Evolutionary conservation across 2,113 vertebrate species (phyloP).

Genomic region (Xenopus borealis): DNA sequence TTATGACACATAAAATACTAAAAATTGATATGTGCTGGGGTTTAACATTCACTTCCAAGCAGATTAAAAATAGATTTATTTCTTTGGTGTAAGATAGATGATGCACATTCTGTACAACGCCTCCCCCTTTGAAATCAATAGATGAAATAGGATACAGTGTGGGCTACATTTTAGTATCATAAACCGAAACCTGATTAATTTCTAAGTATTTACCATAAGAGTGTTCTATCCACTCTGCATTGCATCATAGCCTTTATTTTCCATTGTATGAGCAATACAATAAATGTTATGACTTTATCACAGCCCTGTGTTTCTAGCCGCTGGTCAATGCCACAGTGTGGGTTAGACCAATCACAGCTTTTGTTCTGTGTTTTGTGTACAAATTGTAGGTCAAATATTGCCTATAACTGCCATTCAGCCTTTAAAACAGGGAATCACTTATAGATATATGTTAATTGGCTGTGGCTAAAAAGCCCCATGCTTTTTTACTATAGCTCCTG

Average conservation of each 20-base stretch:
- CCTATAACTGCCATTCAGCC: no score
- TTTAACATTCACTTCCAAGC: conserved; percentile 39
- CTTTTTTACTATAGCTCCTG: no score
- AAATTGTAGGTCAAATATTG: no score
- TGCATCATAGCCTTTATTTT: not conserved
- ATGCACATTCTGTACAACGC: conserved; percentile 28
- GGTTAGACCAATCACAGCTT: no score
- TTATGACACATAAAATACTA: conserved; percentile 38
- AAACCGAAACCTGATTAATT: conserved; percentile 17
- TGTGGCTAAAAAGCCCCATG: no score
- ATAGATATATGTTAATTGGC: no score
- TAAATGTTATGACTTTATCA: no score
- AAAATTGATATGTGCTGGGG: conserved; percentile 29
- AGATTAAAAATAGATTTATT: conserved; percentile 41
- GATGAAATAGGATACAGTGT: conserved; percentile 34
- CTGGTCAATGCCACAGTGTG: no score
- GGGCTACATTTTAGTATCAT: conserved; percentile 27
- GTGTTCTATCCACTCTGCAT: not conserved
- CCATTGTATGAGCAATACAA: no score
- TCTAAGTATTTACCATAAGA: conserved; percentile 4
- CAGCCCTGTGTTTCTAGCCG: no score
- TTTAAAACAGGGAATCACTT: no score
- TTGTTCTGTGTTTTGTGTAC: no score
- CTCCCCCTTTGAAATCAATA: conserved; percentile 39
- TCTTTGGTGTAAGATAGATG: conserved; percentile 29